Evolutionary conservation across 2,797 vertebrate genomes (phyloP).

Genomic region (Urosaurus nigricauda): DNA sequence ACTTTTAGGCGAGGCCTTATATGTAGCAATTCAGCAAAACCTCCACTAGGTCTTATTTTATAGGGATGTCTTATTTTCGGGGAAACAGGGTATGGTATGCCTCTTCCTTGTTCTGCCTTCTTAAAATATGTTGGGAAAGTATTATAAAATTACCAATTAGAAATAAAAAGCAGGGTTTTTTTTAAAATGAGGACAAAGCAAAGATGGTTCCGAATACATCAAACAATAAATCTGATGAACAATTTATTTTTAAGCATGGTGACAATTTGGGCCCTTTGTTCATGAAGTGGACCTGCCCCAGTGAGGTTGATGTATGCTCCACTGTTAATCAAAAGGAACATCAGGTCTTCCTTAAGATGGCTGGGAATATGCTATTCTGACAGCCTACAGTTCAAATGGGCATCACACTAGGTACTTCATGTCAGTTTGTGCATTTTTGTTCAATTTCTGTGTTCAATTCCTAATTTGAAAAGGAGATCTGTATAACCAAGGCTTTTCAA

Average conservation of each 20-base stretch:
- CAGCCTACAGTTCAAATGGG: not conserved
- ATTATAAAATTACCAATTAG: not conserved
- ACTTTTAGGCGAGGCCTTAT: too few species aligned
- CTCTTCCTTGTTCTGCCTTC: not conserved
- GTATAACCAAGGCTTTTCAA: not conserved
- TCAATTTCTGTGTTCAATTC: not conserved
- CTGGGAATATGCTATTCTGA: not conserved
- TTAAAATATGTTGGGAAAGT: not conserved
- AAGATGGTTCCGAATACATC: rapidly evolving
- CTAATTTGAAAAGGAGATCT: not conserved
- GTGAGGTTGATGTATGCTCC: not conserved
- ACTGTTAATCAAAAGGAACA: not conserved
- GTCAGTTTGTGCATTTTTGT: not conserved
- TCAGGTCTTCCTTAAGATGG: not conserved
- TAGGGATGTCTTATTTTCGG: too few species aligned
- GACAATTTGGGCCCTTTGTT: not conserved
- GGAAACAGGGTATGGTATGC: too few species aligned
- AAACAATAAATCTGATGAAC: too few species aligned
- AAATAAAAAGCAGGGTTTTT: not conserved
- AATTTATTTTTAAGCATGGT: not conserved
- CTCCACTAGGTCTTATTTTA: too few species aligned
- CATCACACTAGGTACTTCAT: not conserved
- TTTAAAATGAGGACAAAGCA: not conserved
- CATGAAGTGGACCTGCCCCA: too few species aligned
- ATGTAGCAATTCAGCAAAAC: too few species aligned